A percentile compares a stretch with the other conserved stretches of the same genome.
These are phyloP conservation scores for Lycia hirtaria DNA, from an alignment of 2,888 invertebrate species.

Conservation along the genomic window DNA sequence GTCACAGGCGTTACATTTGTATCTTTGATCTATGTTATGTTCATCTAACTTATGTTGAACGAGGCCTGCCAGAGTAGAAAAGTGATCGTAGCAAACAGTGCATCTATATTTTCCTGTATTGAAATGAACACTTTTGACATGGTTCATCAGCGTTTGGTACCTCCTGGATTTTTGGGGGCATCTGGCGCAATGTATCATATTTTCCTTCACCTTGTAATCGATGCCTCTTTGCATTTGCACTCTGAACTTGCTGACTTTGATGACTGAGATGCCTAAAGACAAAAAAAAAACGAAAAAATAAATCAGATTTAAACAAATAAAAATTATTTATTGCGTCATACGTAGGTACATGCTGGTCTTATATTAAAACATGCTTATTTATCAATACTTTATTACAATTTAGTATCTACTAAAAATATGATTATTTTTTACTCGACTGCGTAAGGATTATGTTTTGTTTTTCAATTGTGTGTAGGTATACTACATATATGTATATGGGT, in stretches of 20 bases:
- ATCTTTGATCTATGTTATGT: slow-evolving; percentile 45
- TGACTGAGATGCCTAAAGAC: not conserved
- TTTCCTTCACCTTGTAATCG: not conserved
- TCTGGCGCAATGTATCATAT: not conserved
- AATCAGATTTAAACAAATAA: no score
- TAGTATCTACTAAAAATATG: no score
- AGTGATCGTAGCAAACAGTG: not conserved
- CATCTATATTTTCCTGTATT: not conserved
- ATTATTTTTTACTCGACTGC: no score
- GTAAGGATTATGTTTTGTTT: no score
- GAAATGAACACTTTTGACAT: not conserved
- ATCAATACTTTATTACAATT: no score
- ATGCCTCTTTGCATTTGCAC: not conserved
- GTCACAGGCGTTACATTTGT: slow-evolving; percentile 41
- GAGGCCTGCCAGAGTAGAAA: not conserved
- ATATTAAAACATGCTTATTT: no score
- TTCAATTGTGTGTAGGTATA: no score
- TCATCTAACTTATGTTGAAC: slow-evolving; percentile 53
- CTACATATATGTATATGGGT: no score
- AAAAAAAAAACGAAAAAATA: no score
- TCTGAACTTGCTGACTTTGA: not conserved
- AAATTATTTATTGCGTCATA: no score
- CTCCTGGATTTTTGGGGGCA: not conserved
- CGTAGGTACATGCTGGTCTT: no score
- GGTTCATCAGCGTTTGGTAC: not conserved